Evolutionary conservation across 2,888 invertebrate species (phyloP), one percentile per base, ranked within the genome.

Genomic region (Drosophila anceps): DNA sequence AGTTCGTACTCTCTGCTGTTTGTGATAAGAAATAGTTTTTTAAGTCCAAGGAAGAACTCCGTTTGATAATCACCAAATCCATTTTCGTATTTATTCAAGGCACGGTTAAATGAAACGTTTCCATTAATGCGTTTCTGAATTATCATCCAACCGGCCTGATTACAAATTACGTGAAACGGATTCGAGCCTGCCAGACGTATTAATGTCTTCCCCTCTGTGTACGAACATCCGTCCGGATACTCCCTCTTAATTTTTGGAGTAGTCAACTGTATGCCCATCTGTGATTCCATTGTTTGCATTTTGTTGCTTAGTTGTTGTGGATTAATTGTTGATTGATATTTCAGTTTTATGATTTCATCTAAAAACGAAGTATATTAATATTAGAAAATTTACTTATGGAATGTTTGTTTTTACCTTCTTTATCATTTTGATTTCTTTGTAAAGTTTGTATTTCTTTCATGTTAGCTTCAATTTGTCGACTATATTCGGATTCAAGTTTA

Each of bases 11-110:
- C 0, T 12, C 24, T 8, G 3, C 39, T 33, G 8, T n/a, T 13
- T 13, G 75, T 70, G 2, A 76, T 18, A 1, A 10, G 35, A 31
- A 63, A 13, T 0, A 75, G n/a, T 0, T 48, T 53, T 15, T 64
- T 15, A 12, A 76, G 24, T n/a, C 75, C 75, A 18, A 76, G 2
- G 3, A 76, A 71, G 31, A 41, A 71, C 0, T 67, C 53, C 0
- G 0, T 0, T 2, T 13, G 0, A 0, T 44, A 4, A 5, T 18
- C 0, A 13, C 62, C 62, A 57, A 75, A 69, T 35, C 70, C 69
- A 1, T 0, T 2, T 12, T 10, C 37, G 27, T 68, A 70, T 0
- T 27, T 4, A 0, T 2, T 1, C 69, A 55, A 70, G 7, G 0
- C 0, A 1, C 8, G 7, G 2, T 18, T 0, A 27, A 61, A 57